A percentile compares a stretch with the other conserved stretches of the same genome.
phyloP scores from a whole-genome alignment of 2,113 vertebrate species.

The Drymodes brunneopygia region DNA sequence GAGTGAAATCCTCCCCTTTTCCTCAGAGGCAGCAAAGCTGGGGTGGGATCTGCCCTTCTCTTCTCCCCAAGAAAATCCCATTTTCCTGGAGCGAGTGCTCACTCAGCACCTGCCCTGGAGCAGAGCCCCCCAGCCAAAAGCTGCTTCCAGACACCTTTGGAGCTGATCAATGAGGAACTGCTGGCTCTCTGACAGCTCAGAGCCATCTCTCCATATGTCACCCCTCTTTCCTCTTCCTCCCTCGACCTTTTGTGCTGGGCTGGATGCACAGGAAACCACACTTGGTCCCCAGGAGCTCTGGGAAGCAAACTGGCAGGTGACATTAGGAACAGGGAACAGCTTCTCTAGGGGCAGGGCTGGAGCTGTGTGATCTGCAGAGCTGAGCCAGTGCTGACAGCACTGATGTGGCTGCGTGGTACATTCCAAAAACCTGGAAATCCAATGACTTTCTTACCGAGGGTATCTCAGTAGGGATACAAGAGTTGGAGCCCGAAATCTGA shows the following conservation, averaged over 20 bases:
- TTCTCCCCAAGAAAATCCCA: neutral
- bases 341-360: neutral
- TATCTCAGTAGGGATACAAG: neutral
- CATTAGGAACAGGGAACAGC: neutral
- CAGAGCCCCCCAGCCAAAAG: accelerated
- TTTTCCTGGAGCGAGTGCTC: neutral
- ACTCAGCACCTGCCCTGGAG: neutral
- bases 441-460: neutral
- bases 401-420: accelerated
- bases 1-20: neutral
- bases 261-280: neutral
- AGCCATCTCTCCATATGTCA: neutral
- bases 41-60: neutral
- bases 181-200: neutral
- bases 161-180: neutral
- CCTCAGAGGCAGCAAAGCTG: neutral
- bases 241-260: neutral
- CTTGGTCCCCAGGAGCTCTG: neutral
- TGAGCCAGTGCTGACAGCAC: neutral
- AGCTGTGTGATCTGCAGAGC: neutral
- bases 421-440: neutral
- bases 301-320: neutral
- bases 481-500: neutral
- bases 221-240: neutral
- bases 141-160: neutral